A percentile compares a stretch with the other conserved stretches of the same genome.
These are phyloP conservation scores for Scrobipalpa costella DNA, from an alignment of 2,888 invertebrate species.

Conservation along the genomic window DNA sequence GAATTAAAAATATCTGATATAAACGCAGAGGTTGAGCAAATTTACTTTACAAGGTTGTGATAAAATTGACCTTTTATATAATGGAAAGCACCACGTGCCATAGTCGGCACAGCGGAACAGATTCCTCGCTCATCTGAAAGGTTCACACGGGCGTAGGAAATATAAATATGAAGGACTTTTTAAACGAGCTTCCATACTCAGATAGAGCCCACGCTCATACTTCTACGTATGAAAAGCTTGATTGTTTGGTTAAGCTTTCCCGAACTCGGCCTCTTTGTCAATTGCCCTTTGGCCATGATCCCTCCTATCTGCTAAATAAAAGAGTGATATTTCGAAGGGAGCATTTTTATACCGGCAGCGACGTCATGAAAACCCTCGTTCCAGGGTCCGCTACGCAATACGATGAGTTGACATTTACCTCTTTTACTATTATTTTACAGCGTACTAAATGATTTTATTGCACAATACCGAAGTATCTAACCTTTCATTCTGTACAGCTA, in stretches of 20 bases:
- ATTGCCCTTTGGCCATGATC: constrained; percentile 24
- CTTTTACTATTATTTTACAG: constrained; percentile 9
- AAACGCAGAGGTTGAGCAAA: too few relatives aligned
- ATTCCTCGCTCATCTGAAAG: constrained; percentile 18
- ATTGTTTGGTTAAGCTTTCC: constrained; percentile 26
- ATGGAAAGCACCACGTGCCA: constrained; percentile 18
- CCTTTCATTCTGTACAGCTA: background rate
- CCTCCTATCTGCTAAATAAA: constrained; percentile 24
- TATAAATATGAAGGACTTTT: constrained; percentile 18
- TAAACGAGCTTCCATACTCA: background rate
- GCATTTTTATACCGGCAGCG: constrained; percentile 5
- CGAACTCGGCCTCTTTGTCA: constrained; percentile 9
- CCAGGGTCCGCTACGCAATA: constrained; percentile 4
- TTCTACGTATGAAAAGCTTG: constrained; percentile 14
- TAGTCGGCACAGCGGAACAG: constrained; percentile 18
- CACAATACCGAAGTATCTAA: background rate
- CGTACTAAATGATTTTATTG: constrained; percentile 15
- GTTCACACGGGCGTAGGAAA: constrained; percentile 21
- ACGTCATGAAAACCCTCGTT: constrained; percentile 9
- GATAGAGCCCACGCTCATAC: constrained; percentile 3
- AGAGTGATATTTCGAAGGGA: constrained; percentile 22
- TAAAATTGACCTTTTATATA: constrained; percentile 18
- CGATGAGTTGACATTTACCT: background rate
- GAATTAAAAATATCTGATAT: too few relatives aligned
- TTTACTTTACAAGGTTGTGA: background rate